phyloP scores from a whole-genome alignment of 2,888 invertebrate species.

The Nephrocerus scutellatus region DNA sequence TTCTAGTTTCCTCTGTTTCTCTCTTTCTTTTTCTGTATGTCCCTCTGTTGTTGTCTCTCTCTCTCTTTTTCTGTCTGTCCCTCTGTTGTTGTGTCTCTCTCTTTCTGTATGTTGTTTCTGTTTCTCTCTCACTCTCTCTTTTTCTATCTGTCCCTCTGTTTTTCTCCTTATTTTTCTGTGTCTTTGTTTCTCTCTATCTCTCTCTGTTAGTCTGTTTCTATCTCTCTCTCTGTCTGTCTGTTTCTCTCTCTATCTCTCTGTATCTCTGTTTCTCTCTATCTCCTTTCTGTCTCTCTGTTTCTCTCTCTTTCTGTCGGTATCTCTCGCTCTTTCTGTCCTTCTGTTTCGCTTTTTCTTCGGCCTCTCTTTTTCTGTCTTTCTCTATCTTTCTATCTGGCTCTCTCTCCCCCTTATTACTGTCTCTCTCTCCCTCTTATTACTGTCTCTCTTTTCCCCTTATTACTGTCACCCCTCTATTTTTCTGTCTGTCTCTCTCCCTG shows the following conservation, averaged over 20 bases:
- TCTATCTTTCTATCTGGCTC: conserved; percentile 12
- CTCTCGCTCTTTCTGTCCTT: conserved; percentile 2
- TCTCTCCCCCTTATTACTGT: conserved; percentile 3
- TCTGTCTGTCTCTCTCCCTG: no score
- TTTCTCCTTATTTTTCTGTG: conserved; percentile 9
- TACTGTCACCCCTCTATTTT: no score
- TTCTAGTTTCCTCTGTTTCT: no score
- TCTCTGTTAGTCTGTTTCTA: conserved; percentile 2
- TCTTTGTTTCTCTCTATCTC: background rate
- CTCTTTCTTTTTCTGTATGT: no score
- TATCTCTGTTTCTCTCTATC: conserved; percentile 3
- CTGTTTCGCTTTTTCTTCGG: conserved; percentile 6
- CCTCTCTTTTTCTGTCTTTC: conserved; percentile 5
- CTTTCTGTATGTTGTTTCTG: no score
- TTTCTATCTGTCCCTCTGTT: conserved; percentile 2
- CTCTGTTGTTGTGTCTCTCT: background rate
- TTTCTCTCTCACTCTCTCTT: background rate
- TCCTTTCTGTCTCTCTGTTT: conserved; percentile 5
- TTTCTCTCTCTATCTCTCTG: conserved; percentile 7
- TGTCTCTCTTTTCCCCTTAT: no score
- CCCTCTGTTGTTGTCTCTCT: no score
- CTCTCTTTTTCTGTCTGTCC: background rate
- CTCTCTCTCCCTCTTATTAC: no score
- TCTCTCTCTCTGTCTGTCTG: conserved; percentile 1
- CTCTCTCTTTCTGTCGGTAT: background rate